A percentile compares a stretch with the other conserved stretches of the same genome.
phyloP scores from a whole-genome alignment of 2,888 invertebrate genomes.

The Catocala nupta region DNA sequence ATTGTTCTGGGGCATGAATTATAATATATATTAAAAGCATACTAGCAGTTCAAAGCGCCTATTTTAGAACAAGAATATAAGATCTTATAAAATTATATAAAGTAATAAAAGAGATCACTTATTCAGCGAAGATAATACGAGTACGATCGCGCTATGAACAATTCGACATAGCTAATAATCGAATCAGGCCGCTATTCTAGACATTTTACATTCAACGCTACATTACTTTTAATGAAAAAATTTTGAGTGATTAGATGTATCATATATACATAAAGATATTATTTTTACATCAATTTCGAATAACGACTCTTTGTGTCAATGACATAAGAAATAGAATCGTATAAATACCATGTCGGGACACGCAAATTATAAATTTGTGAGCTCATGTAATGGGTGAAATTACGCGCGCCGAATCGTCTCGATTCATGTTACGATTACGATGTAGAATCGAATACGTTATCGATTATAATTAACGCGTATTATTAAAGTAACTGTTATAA shows the following conservation, averaged over 20 bases:
- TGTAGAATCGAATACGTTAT: conserved; percentile 74
- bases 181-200: conserved; percentile 61
- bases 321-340: conserved; percentile 64
- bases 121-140: conserved; percentile 18
- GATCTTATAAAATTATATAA: conserved; percentile 1
- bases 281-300: conserved; percentile 37
- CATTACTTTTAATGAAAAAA: conserved; percentile 78
- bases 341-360: conserved; percentile 57
- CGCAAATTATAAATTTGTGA: conserved; percentile 75
- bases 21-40: too few relatives aligned
- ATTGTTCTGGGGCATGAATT: too few relatives aligned
- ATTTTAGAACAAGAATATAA: neutral
- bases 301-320: conserved; percentile 52
- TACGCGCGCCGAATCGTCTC: conserved; percentile 76
- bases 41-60: too few relatives aligned
- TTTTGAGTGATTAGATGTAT: conserved; percentile 71
- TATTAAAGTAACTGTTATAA: conserved; percentile 76
- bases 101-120: conserved; percentile 9
- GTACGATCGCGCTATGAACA: conserved; percentile 47
- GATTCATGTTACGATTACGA: conserved; percentile 77
- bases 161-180: conserved; percentile 64
- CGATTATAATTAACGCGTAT: conserved; percentile 78
- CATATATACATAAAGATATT: conserved; percentile 57
- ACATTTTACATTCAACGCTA: conserved; percentile 71
- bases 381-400: conserved; percentile 76